Evolutionary conservation across 1,140 invertebrate species (phyloP).

Genomic region (Pantala flavescens): DNA sequence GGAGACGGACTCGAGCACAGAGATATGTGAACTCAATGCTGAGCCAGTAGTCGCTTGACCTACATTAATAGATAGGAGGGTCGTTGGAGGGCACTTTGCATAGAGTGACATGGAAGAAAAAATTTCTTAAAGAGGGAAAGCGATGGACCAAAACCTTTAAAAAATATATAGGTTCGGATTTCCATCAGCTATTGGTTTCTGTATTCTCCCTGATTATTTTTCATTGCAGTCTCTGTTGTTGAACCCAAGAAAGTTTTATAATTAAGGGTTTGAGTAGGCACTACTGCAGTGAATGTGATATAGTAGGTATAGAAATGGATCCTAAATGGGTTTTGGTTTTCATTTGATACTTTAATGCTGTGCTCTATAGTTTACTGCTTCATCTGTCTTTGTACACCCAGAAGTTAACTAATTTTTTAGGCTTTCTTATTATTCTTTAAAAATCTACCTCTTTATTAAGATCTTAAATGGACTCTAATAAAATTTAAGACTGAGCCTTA

Average conservation of each 20-base stretch:
- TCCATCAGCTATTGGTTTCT: background rate
- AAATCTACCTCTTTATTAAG: slow-evolving; percentile 10
- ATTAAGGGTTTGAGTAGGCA: background rate
- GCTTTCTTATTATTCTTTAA: slow-evolving; percentile 10
- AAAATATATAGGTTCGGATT: background rate
- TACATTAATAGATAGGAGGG: slow-evolving; percentile 1
- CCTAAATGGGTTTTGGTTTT: slow-evolving; percentile 8
- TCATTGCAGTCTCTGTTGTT: background rate
- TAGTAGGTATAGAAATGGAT: background rate
- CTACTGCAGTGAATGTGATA: slow-evolving; percentile 4
- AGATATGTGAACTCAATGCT: slow-evolving; percentile 6
- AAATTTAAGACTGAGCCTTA: slow-evolving; percentile 10
- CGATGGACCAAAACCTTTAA: background rate
- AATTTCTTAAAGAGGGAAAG: background rate
- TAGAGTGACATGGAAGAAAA: background rate
- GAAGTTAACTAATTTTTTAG: slow-evolving; percentile 10
- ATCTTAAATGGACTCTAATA: slow-evolving; percentile 8
- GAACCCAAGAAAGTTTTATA: slow-evolving; percentile 2
- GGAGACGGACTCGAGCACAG: background rate
- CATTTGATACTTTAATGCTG: background rate
- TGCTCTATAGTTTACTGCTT: background rate
- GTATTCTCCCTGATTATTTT: slow-evolving; percentile 3
- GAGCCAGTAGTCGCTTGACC: slow-evolving; percentile 6
- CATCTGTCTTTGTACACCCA: background rate
- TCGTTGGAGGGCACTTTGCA: background rate